A percentile compares a stretch with the other conserved stretches of the same genome.
phyloP scores from a whole-genome alignment of 2,797 vertebrate species.

The Nasua narica region DNA sequence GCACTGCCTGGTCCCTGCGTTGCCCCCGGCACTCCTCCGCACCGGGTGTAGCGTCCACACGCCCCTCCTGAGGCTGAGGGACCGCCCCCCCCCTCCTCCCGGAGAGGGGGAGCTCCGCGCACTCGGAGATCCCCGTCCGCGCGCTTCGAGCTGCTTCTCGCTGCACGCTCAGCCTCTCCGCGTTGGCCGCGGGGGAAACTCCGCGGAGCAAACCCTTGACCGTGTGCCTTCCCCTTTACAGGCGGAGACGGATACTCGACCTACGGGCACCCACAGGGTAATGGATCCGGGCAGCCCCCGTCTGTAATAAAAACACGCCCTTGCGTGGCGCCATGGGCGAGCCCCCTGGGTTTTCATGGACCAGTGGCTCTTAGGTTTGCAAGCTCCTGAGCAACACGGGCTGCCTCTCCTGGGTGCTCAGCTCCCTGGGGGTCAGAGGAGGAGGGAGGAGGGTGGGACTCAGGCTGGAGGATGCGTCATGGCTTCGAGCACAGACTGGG shows the following conservation, averaged over 20 bases:
- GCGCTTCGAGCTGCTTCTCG: rapidly evolving
- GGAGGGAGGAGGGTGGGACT: rapidly evolving
- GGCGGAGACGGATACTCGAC: neutral
- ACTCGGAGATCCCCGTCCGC: rapidly evolving
- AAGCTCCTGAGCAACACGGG: rapidly evolving
- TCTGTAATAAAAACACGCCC: neutral
- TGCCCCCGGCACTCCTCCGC: rapidly evolving
- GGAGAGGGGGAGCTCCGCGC: rapidly evolving
- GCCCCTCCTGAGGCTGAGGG: rapidly evolving
- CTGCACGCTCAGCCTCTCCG: rapidly evolving
- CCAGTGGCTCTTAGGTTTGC: rapidly evolving
- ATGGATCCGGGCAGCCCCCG: rapidly evolving
- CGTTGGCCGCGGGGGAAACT: rapidly evolving
- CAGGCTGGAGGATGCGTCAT: rapidly evolving
- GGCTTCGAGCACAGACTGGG: rapidly evolving
- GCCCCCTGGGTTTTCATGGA: rapidly evolving
- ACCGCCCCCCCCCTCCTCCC: too few relatives aligned
- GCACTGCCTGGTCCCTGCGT: rapidly evolving
- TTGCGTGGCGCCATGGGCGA: rapidly evolving
- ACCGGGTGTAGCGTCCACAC: rapidly evolving
- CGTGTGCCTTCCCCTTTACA: neutral
- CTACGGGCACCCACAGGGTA: neutral
- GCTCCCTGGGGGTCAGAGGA: rapidly evolving
- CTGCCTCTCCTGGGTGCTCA: rapidly evolving
- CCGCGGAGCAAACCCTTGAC: rapidly evolving